phyloP scores from a whole-genome alignment of 1,140 invertebrate genomes.

The Zaprionus ghesquierei region DNA sequence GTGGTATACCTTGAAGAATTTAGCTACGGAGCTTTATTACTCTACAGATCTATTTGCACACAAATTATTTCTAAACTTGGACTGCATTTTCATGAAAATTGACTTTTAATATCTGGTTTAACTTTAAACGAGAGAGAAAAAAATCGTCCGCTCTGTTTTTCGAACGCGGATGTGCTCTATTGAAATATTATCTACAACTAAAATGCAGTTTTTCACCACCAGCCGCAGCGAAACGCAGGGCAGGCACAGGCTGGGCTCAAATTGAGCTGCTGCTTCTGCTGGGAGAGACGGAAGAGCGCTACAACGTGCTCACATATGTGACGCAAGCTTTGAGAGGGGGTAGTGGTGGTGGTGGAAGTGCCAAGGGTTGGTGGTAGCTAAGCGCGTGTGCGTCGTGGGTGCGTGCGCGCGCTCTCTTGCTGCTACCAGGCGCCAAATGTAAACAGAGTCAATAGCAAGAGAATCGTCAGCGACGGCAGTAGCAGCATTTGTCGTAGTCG shows the following conservation, averaged over 20 bases:
- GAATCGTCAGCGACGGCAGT: slow-evolving; percentile 14
- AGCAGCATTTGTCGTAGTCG: not conserved
- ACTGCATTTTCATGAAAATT: slow-evolving; percentile 25
- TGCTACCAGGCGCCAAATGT: slow-evolving; percentile 69
- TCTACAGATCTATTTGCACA: not conserved
- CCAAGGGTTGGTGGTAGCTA: slow-evolving; percentile 22
- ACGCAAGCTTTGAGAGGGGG: not conserved
- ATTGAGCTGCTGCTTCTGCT: not conserved
- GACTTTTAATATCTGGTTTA: not conserved
- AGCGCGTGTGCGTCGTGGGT: slow-evolving; percentile 46
- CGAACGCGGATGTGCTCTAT: slow-evolving; percentile 56
- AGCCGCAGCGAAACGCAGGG: slow-evolving; percentile 13
- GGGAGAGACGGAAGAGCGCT: slow-evolving; percentile 59
- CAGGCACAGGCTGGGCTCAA: slow-evolving; percentile 23
- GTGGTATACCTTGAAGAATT: slow-evolving; percentile 40
- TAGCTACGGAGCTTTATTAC: not conserved
- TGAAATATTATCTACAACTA: slow-evolving; percentile 78
- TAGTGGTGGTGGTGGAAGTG: slow-evolving; percentile 4
- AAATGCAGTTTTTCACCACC: slow-evolving; percentile 78
- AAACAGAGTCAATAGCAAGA: slow-evolving; percentile 48
- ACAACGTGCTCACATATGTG: slow-evolving; percentile 9
- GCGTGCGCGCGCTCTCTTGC: slow-evolving; percentile 39
- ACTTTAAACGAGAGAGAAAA: slow-evolving; percentile 8
- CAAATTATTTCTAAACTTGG: slow-evolving; percentile 1
- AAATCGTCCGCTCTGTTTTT: slow-evolving; percentile 23